These are phyloP conservation scores for Eueremaeus valkanovi DNA, from an alignment of 2,888 invertebrate genomes.

Conservation along the genomic window DNA sequence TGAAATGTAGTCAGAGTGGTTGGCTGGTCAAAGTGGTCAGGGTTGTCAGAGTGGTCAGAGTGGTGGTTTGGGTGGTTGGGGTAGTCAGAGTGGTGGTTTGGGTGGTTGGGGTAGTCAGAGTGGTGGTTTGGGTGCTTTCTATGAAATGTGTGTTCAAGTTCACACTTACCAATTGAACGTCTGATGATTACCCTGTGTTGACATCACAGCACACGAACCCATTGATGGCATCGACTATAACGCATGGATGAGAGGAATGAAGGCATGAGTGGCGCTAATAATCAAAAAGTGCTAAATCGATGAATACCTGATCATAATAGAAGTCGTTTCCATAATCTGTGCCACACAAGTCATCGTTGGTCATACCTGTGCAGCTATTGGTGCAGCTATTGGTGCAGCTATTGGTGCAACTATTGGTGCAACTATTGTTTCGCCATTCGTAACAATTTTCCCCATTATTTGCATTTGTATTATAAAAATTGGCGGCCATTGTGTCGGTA, in stretches of 20 bases:
- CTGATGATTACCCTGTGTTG: slow-evolving; percentile 29
- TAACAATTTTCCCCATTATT: slow-evolving; percentile 1
- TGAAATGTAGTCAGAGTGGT: too few species aligned
- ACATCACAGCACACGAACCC: slow-evolving; percentile 22
- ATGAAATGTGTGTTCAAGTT: too few species aligned
- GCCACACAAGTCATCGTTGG: background rate
- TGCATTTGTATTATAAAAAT: background rate
- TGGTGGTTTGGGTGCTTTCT: too few species aligned
- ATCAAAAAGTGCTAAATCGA: background rate
- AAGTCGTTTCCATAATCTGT: slow-evolving; percentile 15
- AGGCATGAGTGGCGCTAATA: background rate
- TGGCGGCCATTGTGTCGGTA: background rate
- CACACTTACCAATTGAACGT: too few species aligned
- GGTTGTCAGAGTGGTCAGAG: too few species aligned
- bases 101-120: too few species aligned
- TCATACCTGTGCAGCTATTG: background rate
- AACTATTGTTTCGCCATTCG: too few species aligned
- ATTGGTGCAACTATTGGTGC: background rate
- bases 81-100: too few species aligned
- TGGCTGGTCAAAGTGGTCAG: too few species aligned
- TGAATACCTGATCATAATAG: slow-evolving; percentile 18
- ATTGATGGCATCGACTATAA: too few species aligned
- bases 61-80: too few species aligned
- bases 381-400: background rate
- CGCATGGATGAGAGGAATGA: too few species aligned